phyloP scores from a whole-genome alignment of 2,888 invertebrate genomes.

The Bursaphelenchus okinawaensis region DNA sequence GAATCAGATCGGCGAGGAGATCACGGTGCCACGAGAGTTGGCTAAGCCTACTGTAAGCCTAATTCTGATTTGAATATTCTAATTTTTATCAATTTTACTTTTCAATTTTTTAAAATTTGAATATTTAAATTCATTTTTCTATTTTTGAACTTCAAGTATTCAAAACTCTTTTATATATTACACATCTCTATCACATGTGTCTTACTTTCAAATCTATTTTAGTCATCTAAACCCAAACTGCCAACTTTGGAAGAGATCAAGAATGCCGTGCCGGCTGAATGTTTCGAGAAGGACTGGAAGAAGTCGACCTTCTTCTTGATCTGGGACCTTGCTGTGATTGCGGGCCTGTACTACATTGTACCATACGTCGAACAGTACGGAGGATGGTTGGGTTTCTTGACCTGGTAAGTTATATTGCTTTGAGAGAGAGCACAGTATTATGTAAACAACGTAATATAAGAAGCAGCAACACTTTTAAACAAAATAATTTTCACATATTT shows the following conservation, averaged over 20 bases:
- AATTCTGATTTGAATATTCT: no score
- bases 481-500: conserved; percentile 7
- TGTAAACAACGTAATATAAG: no score
- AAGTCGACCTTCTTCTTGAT: conserved; percentile 42
- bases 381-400: conserved; percentile 45
- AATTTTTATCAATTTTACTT: no score
- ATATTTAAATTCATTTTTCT: no score
- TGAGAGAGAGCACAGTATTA: no score
- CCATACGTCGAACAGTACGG: conserved; percentile 41
- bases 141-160: no score
- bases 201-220: no score
- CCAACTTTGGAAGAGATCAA: conserved; percentile 48
- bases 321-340: conserved; percentile 40
- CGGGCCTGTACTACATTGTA: conserved; percentile 38
- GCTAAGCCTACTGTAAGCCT: background rate
- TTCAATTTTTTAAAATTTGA: no score
- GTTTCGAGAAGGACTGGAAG: conserved; percentile 48
- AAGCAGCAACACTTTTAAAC: background rate
- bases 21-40: background rate
- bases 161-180: no score
- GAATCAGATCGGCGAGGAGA: background rate
- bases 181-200: no score
- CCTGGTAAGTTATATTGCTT: conserved; percentile 35
- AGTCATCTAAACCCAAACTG: no score
- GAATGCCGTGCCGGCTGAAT: conserved; percentile 47